Conservation (phyloP, 2,797 vertebrate species). For the Periophthalmus magnuspinnatus region DNA sequence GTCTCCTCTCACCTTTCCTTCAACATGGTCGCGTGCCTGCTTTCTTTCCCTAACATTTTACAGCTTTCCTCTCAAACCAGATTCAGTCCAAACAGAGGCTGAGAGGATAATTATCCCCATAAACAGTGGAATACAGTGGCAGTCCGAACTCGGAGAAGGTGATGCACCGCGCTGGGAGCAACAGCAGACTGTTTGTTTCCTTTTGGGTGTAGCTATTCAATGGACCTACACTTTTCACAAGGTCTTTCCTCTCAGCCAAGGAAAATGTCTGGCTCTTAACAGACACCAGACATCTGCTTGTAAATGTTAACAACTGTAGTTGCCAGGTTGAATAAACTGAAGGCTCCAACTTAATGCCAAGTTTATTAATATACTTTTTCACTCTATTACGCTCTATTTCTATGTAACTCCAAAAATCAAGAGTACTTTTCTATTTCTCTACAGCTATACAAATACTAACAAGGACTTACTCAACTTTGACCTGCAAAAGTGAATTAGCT, state of each 20-base stretch:
- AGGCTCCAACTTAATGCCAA: slow-evolving; percentile 17
- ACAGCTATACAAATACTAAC: slow-evolving; percentile 12
- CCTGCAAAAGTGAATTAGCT: slow-evolving; percentile 35
- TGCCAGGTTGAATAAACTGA: slow-evolving; percentile 40
- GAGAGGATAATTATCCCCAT: slow-evolving; percentile 36
- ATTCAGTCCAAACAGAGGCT: slow-evolving; percentile 33
- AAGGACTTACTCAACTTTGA: slow-evolving; percentile 7
- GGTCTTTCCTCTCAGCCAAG: slow-evolving; percentile 51
- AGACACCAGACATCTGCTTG: slow-evolving; percentile 65
- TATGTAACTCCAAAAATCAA: neutral
- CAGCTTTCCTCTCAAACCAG: slow-evolving; percentile 16
- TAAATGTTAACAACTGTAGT: slow-evolving; percentile 52
- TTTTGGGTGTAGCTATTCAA: slow-evolving; percentile 27
- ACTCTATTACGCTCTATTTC: neutral
- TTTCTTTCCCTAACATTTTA: slow-evolving; percentile 37
- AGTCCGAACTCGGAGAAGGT: slow-evolving; percentile 24
- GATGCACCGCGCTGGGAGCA: slow-evolving; percentile 32
- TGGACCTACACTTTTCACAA: slow-evolving; percentile 45
- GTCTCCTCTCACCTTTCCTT: slow-evolving; percentile 35
- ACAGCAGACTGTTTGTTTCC: slow-evolving; percentile 35
- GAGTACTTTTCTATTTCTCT: neutral
- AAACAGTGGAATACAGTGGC: slow-evolving; percentile 26
- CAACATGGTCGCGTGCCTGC: slow-evolving; percentile 30
- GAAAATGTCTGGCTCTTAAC: slow-evolving; percentile 65
- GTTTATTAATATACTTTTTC: neutral